Evolutionary conservation across 2,797 vertebrate genomes (phyloP).

Genomic region (Esox masquinongy): DNA sequence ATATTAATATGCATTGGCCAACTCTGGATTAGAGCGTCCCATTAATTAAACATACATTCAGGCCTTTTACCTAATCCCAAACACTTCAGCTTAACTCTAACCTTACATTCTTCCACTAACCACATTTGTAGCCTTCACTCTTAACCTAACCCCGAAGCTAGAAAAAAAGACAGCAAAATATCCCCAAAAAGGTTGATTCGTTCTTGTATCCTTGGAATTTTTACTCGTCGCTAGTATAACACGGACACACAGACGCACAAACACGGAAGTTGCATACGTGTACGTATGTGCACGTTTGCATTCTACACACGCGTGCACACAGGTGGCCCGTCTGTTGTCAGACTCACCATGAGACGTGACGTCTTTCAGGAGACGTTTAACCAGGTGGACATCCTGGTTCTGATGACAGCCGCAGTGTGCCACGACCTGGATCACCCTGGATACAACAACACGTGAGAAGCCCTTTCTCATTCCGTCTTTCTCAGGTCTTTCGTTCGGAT

Average conservation of each 20-base stretch:
- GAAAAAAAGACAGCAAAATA: too few relatives aligned
- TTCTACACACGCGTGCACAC: constrained; percentile 6
- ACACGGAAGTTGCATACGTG: not conserved
- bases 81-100: too few relatives aligned
- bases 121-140: too few relatives aligned
- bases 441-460: constrained; percentile 89
- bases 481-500: not conserved
- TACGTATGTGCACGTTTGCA: not conserved
- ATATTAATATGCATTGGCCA: too few relatives aligned
- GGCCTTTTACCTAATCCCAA: too few relatives aligned
- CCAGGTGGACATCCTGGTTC: constrained; percentile 83
- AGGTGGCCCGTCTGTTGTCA: not conserved
- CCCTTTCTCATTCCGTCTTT: not conserved
- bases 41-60: too few relatives aligned
- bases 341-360: constrained; percentile 2
- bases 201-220: too few relatives aligned
- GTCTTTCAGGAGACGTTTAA: constrained; percentile 83
- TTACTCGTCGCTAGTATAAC: not conserved
- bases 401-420: constrained; percentile 92
- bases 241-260: constrained; percentile 1
- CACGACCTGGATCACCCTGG: constrained; percentile 93
- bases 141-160: too few relatives aligned
- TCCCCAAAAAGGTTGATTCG: too few relatives aligned
- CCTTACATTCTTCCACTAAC: too few relatives aligned
- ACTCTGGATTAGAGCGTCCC: too few relatives aligned